Conservation (phyloP, 2,113 vertebrate species). For the Panthera uncia region DNA sequence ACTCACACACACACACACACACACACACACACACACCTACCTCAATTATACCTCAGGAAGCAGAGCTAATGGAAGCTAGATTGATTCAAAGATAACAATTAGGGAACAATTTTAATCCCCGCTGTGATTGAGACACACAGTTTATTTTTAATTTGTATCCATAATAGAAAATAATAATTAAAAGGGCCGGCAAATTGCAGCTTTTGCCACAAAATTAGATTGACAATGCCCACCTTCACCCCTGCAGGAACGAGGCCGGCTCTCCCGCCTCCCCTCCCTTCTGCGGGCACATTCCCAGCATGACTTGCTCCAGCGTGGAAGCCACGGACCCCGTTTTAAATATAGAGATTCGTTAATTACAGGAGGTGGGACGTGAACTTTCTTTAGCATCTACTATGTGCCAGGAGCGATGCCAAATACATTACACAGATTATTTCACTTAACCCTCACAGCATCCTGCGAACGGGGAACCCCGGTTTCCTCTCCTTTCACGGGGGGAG, state of each 20-base stretch:
- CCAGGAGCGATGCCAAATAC: neutral
- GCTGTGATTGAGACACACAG: constrained; percentile 74
- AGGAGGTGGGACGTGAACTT: neutral
- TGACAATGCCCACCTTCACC: constrained; percentile 30
- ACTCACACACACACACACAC: neutral
- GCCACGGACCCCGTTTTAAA: constrained; percentile 53
- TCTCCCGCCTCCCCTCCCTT: neutral
- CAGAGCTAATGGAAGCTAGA: constrained; percentile 81
- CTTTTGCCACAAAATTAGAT: constrained; percentile 37
- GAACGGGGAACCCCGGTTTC: neutral
- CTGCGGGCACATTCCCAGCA: accelerated
- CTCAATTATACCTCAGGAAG: constrained; percentile 83
- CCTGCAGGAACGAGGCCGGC: neutral
- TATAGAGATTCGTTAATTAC: constrained; percentile 63
- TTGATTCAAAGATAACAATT: constrained; percentile 86
- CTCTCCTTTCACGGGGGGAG: neutral
- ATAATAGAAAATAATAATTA: constrained; percentile 76
- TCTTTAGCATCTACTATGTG: constrained; percentile 46
- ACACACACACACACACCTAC: neutral
- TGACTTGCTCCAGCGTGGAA: accelerated
- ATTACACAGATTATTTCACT: neutral
- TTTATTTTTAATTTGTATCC: constrained; percentile 82
- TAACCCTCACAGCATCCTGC: neutral
- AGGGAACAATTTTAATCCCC: constrained; percentile 81
- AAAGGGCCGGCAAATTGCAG: constrained; percentile 53